phyloP scores from a whole-genome alignment of 2,888 invertebrate genomes.

The Limnephilus marmoratus region DNA sequence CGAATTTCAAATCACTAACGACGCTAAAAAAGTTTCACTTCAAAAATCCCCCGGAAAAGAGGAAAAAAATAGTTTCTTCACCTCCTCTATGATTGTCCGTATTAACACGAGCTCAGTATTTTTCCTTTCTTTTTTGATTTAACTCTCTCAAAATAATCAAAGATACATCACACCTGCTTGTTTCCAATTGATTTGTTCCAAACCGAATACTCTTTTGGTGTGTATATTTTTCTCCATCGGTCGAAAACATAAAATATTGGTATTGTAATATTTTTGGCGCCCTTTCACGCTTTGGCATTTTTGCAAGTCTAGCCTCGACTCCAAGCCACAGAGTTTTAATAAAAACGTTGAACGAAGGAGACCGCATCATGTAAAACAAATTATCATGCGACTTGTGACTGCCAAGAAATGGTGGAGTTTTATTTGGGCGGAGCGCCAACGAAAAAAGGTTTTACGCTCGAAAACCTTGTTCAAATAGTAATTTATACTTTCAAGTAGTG shows the following conservation, averaged over 20 bases:
- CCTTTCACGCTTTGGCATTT: background rate
- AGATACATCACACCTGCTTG: background rate
- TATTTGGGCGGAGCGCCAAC: background rate
- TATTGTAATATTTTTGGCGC: background rate
- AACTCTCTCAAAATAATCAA: background rate
- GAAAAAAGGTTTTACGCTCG: background rate
- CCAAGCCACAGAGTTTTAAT: background rate
- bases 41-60: too few relatives aligned
- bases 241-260: background rate
- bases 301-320: background rate
- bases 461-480: background rate
- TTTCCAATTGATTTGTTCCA: background rate
- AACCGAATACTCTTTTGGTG: background rate
- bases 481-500: background rate
- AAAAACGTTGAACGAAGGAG: background rate
- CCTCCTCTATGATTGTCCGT: too few relatives aligned
- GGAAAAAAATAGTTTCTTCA: too few relatives aligned
- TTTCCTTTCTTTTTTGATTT: background rate
- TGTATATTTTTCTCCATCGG: background rate
- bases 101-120: too few relatives aligned
- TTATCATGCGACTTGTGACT: background rate
- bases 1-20: too few relatives aligned
- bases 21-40: too few relatives aligned
- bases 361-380: slow-evolving; percentile 2
- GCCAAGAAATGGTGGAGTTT: background rate